These are phyloP conservation scores for Zaprionus taronus DNA, from an alignment of 1,140 invertebrate genomes.

Conservation along the genomic window DNA sequence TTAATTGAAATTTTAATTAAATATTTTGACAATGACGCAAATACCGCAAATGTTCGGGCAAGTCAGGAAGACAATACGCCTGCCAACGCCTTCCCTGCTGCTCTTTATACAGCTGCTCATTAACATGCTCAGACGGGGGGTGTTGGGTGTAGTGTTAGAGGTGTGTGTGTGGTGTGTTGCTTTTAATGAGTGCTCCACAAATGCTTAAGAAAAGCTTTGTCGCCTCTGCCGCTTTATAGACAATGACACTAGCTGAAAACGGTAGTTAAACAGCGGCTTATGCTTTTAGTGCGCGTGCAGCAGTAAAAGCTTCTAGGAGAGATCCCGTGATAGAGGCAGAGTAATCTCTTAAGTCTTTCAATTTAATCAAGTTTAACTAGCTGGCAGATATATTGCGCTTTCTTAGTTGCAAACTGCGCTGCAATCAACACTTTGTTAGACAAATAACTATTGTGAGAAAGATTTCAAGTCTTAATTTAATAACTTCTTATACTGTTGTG, in stretches of 20 bases:
- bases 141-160: not conserved
- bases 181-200: conserved; percentile 42
- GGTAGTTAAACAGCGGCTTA: conserved; percentile 1
- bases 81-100: not conserved
- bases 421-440: conserved; percentile 4
- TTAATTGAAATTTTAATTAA: conserved; percentile 81
- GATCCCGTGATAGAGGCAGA: not conserved
- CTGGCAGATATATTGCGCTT: not conserved
- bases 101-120: conserved; percentile 34
- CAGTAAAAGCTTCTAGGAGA: not conserved
- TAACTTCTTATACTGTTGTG: not conserved
- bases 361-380: conserved; percentile 9
- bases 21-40: conserved; percentile 75
- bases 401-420: not conserved
- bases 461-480: not conserved
- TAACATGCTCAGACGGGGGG: conserved; percentile 11
- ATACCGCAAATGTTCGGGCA: conserved; percentile 58
- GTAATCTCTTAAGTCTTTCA: not conserved
- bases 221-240: not conserved
- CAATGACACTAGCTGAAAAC: conserved; percentile 23
- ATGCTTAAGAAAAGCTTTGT: conserved; percentile 21
- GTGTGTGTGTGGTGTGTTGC: conserved; percentile 2
- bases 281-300: not conserved
- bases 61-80: conserved; percentile 20
- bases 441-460: not conserved